Conservation (phyloP, 1,140 invertebrate species). For the Papilio aristodemus region DNA sequence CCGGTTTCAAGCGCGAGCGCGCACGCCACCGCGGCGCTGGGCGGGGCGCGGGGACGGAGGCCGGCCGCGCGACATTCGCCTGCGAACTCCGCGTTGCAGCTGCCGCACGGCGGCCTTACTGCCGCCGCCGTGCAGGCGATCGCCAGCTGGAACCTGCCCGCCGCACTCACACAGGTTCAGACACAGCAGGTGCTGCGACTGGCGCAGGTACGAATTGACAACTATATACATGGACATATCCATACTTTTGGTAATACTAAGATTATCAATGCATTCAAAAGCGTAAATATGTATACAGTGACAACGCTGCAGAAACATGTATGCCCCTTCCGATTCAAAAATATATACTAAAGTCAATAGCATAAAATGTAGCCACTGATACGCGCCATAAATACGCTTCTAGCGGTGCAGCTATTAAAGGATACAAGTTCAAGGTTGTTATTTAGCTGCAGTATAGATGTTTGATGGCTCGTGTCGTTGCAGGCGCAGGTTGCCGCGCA, state of each 20-base stretch:
- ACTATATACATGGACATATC: background rate
- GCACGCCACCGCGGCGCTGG: too few species aligned
- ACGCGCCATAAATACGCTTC: too few species aligned
- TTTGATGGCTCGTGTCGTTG: background rate
- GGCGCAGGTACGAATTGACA: conserved; percentile 60
- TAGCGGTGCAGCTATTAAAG: too few species aligned
- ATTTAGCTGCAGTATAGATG: background rate
- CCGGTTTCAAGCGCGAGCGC: conserved; percentile 55
- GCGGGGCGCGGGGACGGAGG: conserved; percentile 52
- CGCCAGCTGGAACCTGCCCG: conserved; percentile 69
- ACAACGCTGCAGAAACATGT: too few species aligned
- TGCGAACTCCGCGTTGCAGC: conserved; percentile 62
- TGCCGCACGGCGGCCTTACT: conserved; percentile 63
- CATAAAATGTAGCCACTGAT: too few species aligned
- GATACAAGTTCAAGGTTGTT: too few species aligned
- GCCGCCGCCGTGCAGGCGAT: conserved; percentile 73
- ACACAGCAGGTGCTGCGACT: conserved; percentile 75
- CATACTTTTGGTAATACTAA: too few species aligned
- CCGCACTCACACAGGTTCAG: conserved; percentile 67
- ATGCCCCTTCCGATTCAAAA: too few species aligned
- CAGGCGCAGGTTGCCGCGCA: conserved; percentile 80
- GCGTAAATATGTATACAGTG: too few species aligned
- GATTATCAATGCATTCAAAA: too few species aligned
- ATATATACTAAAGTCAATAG: too few species aligned
- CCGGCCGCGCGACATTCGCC: conserved; percentile 50